Conservation (phyloP, 2,888 invertebrate genomes). For the Phania funesta region DNA sequence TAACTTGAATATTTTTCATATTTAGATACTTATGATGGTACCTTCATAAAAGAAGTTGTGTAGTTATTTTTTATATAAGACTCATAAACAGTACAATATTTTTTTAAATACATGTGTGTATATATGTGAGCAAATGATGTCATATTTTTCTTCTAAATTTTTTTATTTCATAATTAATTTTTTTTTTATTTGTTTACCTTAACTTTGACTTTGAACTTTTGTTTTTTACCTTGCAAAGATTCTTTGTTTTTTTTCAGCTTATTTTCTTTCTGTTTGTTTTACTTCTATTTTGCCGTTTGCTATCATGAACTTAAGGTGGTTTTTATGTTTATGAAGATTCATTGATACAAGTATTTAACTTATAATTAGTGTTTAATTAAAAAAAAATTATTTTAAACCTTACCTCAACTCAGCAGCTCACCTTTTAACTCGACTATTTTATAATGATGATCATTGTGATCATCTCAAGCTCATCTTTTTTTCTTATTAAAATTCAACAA, state of each 20-base stretch:
- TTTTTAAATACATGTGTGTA: too few relatives aligned
- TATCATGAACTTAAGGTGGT: constrained; percentile 27
- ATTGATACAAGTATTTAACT: constrained; percentile 22
- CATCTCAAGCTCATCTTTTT: constrained; percentile 35
- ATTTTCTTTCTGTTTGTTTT: background rate
- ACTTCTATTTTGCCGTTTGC: background rate
- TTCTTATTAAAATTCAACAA: too few relatives aligned
- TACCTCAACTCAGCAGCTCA: constrained; percentile 14
- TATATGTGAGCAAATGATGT: too few relatives aligned
- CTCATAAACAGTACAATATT: too few relatives aligned
- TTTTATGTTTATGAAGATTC: background rate
- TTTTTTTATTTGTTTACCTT: constrained; percentile 19
- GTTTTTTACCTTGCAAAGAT: constrained; percentile 24
- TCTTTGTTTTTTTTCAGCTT: background rate
- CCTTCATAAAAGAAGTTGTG: too few relatives aligned
- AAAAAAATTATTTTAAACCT: constrained; percentile 13
- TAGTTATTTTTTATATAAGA: too few relatives aligned
- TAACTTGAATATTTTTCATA: background rate
- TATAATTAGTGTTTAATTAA: constrained; percentile 56
- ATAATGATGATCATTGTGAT: constrained; percentile 12
- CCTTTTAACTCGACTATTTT: constrained; percentile 10
- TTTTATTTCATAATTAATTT: background rate
- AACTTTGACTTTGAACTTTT: constrained; percentile 59
- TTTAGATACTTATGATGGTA: background rate
- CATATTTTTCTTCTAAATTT: constrained; percentile 12